phyloP scores from a whole-genome alignment of 2,113 vertebrate genomes.

The Tetraodon nigroviridis region DNA sequence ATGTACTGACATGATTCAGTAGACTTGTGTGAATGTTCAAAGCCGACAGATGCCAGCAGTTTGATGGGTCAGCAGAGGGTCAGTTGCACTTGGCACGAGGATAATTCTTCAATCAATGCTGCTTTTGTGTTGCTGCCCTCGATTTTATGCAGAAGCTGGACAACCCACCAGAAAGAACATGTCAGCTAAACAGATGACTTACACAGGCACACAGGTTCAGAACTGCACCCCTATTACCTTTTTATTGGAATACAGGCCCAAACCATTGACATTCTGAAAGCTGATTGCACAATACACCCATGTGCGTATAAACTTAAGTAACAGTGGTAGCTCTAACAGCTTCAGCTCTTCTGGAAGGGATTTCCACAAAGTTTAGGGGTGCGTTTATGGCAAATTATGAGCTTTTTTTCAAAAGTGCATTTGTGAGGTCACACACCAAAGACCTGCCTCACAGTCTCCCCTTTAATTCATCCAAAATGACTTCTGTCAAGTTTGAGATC shows the following conservation, averaged over 20 bases:
- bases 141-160: conserved; percentile 38
- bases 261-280: too few relatives aligned
- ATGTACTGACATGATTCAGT: conserved; percentile 10
- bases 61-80: conserved; percentile 36
- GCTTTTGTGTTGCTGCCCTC: conserved; percentile 57
- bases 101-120: conserved; percentile 59
- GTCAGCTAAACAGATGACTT: not conserved
- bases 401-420: too few relatives aligned
- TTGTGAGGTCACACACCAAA: too few relatives aligned
- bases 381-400: too few relatives aligned
- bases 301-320: too few relatives aligned
- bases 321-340: too few relatives aligned
- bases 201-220: not conserved
- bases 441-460: too few relatives aligned
- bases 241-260: not conserved
- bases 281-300: too few relatives aligned
- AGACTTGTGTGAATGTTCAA: conserved; percentile 12
- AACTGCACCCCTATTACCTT: not conserved
- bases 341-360: too few relatives aligned
- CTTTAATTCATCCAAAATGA: too few relatives aligned
- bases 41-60: conserved; percentile 34
- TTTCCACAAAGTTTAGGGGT: too few relatives aligned
- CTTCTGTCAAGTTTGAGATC: too few relatives aligned
- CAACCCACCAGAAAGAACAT: not conserved
- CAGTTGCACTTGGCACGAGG: conserved; percentile 26